Evolutionary conservation across 2,888 invertebrate genomes (phyloP), one percentile per base, ranked within the genome.

Genomic region (Drosophila emarginata): DNA sequence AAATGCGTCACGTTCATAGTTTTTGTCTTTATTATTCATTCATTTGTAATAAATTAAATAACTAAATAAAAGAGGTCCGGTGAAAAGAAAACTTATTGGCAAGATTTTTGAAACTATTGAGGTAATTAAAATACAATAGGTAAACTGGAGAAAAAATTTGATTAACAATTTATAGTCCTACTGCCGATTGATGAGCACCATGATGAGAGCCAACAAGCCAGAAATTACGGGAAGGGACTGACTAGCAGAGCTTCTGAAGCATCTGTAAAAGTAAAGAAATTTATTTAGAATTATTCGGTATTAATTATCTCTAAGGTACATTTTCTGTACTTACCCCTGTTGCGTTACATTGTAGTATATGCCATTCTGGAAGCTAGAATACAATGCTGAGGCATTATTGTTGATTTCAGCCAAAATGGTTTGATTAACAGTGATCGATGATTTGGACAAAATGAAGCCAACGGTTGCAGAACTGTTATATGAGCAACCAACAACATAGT

Each of bases 1-100:
- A 37, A 14, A 57, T 57, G 72, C 40, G 14, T 53, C 26, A 61
- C 40, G 40, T 28, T 40, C 26, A 26, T 60, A 15, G 14, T 54
- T 36, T 71, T 64, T 39, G 26, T n/a, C 28, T 45, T 11, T 61
- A 40, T 71, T 71, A 36, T 65, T 21, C 32, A 60, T 66, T 71
- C 71, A 71, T 71, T 71, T 77, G 58, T 77, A 72, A 78, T 74
- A 70, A 73, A 78, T 70, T 84, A 86, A 86, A 71, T 83, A 80
- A 86, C 84, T 86, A 83, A 86, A 83, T 80, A 82, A 86, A 82
- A 18, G 45, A 45, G 45, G 45, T 39, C 12, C 45, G 11, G 18
- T 2, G 40, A 65, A 52, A 59, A 32, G 52, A 71, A 37, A 59
- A 57, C 66, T 67, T 36, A 21, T 11, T 18, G 66, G 64, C 58